A percentile compares a stretch with the other conserved stretches of the same genome.
Conservation (phyloP, 2,113 vertebrate genomes). For the Lampris megalopsis region DNA sequence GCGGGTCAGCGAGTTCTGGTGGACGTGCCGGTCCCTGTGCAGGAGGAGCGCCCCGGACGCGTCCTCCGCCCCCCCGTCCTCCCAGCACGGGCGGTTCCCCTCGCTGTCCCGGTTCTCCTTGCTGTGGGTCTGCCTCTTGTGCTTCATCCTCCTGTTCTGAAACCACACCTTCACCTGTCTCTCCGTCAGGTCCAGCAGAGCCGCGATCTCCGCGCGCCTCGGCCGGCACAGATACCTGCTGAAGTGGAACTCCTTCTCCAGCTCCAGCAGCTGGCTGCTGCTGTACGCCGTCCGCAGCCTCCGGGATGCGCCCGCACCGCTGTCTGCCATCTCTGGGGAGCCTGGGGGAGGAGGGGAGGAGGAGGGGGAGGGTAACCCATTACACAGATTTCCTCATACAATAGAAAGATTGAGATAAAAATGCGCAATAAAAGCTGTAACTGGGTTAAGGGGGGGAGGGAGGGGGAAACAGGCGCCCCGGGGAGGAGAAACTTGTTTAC, state of each 20-base stretch:
- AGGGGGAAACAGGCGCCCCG: slow-evolving; percentile 6
- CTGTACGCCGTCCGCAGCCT: slow-evolving; percentile 97
- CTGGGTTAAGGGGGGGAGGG: background rate
- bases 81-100: slow-evolving; percentile 86
- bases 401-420: background rate
- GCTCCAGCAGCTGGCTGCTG: slow-evolving; percentile 97
- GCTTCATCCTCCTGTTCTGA: slow-evolving; percentile 98
- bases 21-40: slow-evolving; percentile 91
- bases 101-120: slow-evolving; percentile 95
- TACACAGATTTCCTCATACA: slow-evolving; percentile 7
- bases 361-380: slow-evolving; percentile 36
- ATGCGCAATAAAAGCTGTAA: slow-evolving; percentile 22
- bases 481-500: slow-evolving; percentile 67
- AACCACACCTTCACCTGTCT: slow-evolving; percentile 99
- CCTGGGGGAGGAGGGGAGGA: slow-evolving; percentile 76
- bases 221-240: slow-evolving; percentile 99
- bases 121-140: slow-evolving; percentile 96
- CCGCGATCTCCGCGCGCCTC: slow-evolving; percentile 94
- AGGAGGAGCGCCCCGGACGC: slow-evolving; percentile 88
- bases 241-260: slow-evolving; percentile 99
- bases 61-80: slow-evolving; percentile 86
- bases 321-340: slow-evolving; percentile 89
- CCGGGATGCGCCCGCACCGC: slow-evolving; percentile 85
- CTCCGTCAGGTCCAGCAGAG: slow-evolving; percentile 94
- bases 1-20: slow-evolving; percentile 89